These are phyloP conservation scores for Ellobius talpinus DNA, from an alignment of 2,113 vertebrate species.

Conservation along the genomic window DNA sequence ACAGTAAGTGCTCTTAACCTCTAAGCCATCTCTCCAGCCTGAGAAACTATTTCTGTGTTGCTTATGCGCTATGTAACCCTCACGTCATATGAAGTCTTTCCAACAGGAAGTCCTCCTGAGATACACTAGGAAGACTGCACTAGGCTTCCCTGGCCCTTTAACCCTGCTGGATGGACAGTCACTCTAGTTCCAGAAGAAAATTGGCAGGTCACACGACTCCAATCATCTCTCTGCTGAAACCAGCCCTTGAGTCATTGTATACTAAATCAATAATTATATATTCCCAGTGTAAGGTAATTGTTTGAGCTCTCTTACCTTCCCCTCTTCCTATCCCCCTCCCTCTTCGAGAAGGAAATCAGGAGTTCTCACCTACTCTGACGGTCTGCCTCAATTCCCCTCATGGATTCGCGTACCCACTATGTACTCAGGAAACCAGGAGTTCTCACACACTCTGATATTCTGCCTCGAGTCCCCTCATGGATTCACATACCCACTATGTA, in stretches of 20 bases:
- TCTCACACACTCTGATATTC: background rate
- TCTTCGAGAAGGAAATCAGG: background rate
- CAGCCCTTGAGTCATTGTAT: background rate
- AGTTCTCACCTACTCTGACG: background rate
- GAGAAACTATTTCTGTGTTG: background rate
- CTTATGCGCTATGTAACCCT: background rate
- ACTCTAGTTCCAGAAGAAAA: background rate
- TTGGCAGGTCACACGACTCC: background rate
- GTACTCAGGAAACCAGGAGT: no score
- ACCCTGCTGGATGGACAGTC: fast-evolving
- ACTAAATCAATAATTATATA: background rate
- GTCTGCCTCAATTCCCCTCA: no score
- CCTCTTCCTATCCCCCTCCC: background rate
- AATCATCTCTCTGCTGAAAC: background rate
- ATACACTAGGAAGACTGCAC: background rate
- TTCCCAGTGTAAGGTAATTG: background rate
- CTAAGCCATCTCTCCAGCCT: no score
- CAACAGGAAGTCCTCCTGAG: background rate
- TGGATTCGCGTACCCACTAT: fast-evolving
- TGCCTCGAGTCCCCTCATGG: no score
- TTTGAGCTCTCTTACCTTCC: background rate
- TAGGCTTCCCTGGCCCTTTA: background rate
- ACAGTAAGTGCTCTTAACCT: no score
- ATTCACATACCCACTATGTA: fast-evolving
- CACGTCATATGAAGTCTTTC: fast-evolving